These are phyloP conservation scores for Littorina saxatilis DNA, from an alignment of 1,140 invertebrate species.

Conservation along the genomic window DNA sequence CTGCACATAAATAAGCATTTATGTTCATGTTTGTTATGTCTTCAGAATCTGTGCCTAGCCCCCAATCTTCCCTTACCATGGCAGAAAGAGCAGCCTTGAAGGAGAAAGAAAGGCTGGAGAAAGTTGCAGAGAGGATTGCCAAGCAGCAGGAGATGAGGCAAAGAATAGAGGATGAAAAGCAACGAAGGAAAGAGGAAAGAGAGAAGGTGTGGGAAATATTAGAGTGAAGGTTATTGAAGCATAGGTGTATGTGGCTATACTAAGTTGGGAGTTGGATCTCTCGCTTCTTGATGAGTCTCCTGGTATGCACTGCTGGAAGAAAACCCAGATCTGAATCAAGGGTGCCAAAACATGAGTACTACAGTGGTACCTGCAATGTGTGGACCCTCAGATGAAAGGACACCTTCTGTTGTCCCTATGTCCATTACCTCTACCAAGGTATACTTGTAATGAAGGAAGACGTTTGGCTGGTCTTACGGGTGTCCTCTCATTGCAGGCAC, in stretches of 20 bases:
- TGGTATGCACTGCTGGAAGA: background rate
- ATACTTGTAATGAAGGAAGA: too few relatives aligned
- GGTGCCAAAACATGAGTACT: too few relatives aligned
- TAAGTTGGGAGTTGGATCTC: too few relatives aligned
- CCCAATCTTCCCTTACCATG: slow-evolving; percentile 53
- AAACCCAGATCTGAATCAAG: too few relatives aligned
- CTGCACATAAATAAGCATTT: background rate
- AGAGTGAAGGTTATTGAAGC: too few relatives aligned
- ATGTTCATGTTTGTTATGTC: background rate
- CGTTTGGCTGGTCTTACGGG: too few relatives aligned
- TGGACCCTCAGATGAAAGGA: too few relatives aligned
- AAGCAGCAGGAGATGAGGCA: slow-evolving; percentile 69
- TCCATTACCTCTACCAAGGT: too few relatives aligned
- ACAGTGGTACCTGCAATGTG: too few relatives aligned
- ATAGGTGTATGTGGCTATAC: too few relatives aligned
- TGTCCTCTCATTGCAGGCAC: too few relatives aligned
- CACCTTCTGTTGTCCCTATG: too few relatives aligned
- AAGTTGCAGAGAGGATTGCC: slow-evolving; percentile 65
- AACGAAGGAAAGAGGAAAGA: slow-evolving; percentile 71
- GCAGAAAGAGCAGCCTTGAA: slow-evolving; percentile 70
- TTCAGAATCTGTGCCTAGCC: slow-evolving; percentile 17
- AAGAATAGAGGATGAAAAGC: slow-evolving; percentile 72
- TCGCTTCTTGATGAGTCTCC: background rate
- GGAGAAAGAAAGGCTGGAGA: slow-evolving; percentile 67
- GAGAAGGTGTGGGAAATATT: slow-evolving; percentile 61